Base-by-base conservation (phyloP, 1,140 invertebrate species). In the Mesaphorura yosii region DNA sequence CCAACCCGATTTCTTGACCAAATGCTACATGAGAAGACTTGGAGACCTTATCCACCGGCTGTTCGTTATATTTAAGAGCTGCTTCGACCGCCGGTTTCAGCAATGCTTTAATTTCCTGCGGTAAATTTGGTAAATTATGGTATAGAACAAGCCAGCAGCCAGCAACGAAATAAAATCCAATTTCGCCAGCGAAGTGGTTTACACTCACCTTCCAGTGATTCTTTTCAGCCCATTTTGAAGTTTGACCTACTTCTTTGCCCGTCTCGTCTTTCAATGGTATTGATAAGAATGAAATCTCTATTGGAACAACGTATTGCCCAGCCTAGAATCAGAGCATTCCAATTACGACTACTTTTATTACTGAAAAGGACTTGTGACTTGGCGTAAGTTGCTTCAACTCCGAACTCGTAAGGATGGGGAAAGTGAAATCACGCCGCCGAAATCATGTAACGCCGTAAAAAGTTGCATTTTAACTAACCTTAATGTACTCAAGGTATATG, bases 31-130 rank as follows among this genome's bases (percentile, higher is more conserved):
- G 31, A 15, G 48, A 44, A 1, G 51, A 39, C 20, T 56, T 56
- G 25, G 50, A 20, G 17, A 57, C 40, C 27, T 40, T 48, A 1
- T 50, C 25, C 4, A 22, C 22, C 14, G 22, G 15, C 5, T 26
- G 15, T 34, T 49, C 45, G 42, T 50, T 57, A 27, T 54, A 52
- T 23, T 60, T 53, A 4, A 53, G 10, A 17, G 31, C 37, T 10
- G 27, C 29, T 49, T 61, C 59, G 3, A 61, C 55, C 4, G 55
- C 55, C 20, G 59, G 55, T 38, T 61, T 61, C 15, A 61, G 20
- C 44, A 61, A 20, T 2, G 48, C 47, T 34, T 61, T 61, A 15
- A 57, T 55, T 26, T 61, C 59, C 59, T 61, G 31, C 23, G 55
- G 37, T 34, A 12, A 26, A 22, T 28, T 34, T 7, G 37, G 20